Evolutionary conservation across 1,140 invertebrate species (phyloP).

Genomic region (Leucophenga varia): DNA sequence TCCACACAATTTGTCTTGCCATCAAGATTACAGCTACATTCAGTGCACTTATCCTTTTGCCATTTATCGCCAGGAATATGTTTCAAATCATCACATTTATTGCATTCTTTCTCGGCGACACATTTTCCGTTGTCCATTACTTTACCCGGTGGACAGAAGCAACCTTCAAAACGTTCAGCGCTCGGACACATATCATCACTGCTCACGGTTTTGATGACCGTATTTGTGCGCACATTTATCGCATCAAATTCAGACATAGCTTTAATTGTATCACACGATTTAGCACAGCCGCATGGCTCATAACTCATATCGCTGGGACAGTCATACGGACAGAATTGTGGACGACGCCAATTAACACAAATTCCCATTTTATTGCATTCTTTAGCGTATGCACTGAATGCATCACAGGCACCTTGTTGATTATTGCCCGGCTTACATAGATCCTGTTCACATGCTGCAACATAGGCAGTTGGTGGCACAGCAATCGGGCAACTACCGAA

Average conservation of each 20-base stretch:
- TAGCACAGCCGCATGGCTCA: slow-evolving; percentile 69
- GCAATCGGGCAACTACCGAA: slow-evolving; percentile 75
- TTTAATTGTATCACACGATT: slow-evolving; percentile 66
- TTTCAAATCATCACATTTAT: slow-evolving; percentile 47
- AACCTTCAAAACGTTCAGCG: slow-evolving; percentile 68
- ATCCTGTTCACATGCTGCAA: slow-evolving; percentile 69
- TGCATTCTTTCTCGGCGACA: slow-evolving; percentile 43
- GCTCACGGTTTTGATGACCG: slow-evolving; percentile 52
- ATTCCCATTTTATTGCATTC: slow-evolving; percentile 69
- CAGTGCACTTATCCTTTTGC: slow-evolving; percentile 71
- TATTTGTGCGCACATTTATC: slow-evolving; percentile 55
- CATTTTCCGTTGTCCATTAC: slow-evolving; percentile 59
- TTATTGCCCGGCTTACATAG: slow-evolving; percentile 61
- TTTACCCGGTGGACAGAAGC: slow-evolving; percentile 75
- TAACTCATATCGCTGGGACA: slow-evolving; percentile 67
- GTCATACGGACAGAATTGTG: slow-evolving; percentile 64
- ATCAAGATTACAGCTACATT: slow-evolving; percentile 67
- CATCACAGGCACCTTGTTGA: slow-evolving; percentile 64
- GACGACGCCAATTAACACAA: slow-evolving; percentile 70
- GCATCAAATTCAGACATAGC: slow-evolving; percentile 46
- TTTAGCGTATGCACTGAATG: slow-evolving; percentile 71
- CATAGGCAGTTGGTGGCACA: slow-evolving; percentile 67
- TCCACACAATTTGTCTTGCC: slow-evolving; percentile 61
- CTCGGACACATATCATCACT: slow-evolving; percentile 59
- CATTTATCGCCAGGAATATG: slow-evolving; percentile 60